Evolutionary conservation across 2,113 vertebrate species (phyloP), one percentile per base, ranked within the genome.

Genomic region (Indicator indicator): DNA sequence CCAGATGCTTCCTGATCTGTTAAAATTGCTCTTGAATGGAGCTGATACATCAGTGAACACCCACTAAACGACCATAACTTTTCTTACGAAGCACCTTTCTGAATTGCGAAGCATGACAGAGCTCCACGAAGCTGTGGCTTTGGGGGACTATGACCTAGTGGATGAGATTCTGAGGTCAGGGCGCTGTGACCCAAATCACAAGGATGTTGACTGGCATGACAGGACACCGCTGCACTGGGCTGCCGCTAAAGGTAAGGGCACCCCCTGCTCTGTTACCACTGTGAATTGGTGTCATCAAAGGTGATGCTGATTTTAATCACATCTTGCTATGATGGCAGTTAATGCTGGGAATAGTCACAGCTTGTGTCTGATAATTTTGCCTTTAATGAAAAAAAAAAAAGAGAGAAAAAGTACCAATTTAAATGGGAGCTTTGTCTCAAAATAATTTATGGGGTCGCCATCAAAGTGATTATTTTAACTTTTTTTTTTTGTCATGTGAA

Each of bases 201-300:
- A 98, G 90, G 99, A 99, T n/a, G 15, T 86, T 0, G 98, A 99
- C 95, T 99, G 99, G 99, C 98, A 98, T n/a, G 97, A 97, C 94
- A 98, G 98, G 94, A 99, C 99, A 0, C 98, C 99, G 0, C 97
- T 99, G 28, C 99, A 99, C 96, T 99, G 99, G 99, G 99, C 99
- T 15, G 98, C 99, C 40, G 98, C 98, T 15, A 98, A 94, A 98
- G 99, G 99, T 99, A 95, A 88, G 74, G 27, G 20, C 21, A 28
- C 7, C 16, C 20, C 28, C 17, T 60, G 19, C 36, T 48, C n/a
- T 64, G 38, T 42, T 77, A 14, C 8, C 12, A 15, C 42, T 48
- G 50, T 3, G 3, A 67, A 32, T 3, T 1, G 2, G 19, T 2
- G 0, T 72, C 11, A 2, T 38, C 15, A 74, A 78, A 75, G 21